Base-by-base conservation (phyloP, 2,113 vertebrate genomes). In the Sorex araneus region DNA sequence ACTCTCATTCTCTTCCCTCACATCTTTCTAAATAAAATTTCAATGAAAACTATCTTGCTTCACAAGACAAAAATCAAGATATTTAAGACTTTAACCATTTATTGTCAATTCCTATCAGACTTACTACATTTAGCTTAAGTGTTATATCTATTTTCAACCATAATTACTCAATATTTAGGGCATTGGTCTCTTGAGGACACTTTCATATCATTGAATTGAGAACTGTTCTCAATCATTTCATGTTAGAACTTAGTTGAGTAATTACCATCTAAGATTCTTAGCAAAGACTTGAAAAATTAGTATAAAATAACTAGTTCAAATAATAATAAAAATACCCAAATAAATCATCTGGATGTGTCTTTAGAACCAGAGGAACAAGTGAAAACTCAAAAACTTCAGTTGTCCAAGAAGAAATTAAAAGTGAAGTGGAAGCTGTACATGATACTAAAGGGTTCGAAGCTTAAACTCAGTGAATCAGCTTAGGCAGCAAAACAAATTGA, bases 131-230 rank as follows among this genome's bases (percentile, higher is more conserved):
- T 21, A 57, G 47, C 87, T 86, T 32, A 80, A 57, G 60, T 90
- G 32, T 67, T 87, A 32, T 5, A 6, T 78, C n/a, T 84, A 13
- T 70, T 71, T 93, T 47, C 69, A 84, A 25, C 50, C 86, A 16
- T 83, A 92, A 77, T 82, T 64, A 10, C 6, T 93, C 25, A 57
- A 87, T 81, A 54, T 90, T 73, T 88, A 78, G 85, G 75, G 19
- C 43, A 54, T 76, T 73, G 86, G 47, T 95, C 87, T 86, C 75
- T 88, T 90, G 50, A 93, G 84, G 66, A 92, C 78, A 93, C 19
- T 0, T 60, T 92, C n/a, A 78, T 92, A 64, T 88, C 4, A 60
- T 64, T 88, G 6, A 60, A 57, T 66, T 92, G 66, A 90, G 50
- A 95, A 36, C 25, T 91, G 16, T 91, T 93, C 21, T 87, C 60